Conservation (phyloP, 2,888 invertebrate genomes). For the Oligia fasciuncula region DNA sequence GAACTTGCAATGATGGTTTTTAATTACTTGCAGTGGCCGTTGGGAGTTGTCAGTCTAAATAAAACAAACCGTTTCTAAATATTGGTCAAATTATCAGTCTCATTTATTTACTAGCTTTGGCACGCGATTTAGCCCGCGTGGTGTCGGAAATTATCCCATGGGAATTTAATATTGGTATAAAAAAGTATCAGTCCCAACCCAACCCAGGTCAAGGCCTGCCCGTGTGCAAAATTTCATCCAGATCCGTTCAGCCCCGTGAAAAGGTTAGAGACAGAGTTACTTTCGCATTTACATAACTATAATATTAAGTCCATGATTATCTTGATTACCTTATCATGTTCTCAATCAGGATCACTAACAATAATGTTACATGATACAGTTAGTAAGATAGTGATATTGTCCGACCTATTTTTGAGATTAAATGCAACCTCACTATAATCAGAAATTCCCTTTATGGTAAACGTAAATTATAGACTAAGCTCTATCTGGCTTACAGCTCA, state of each 20-base stretch:
- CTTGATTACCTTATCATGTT: too few relatives aligned
- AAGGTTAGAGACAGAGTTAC: background rate
- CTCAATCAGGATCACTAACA: background rate
- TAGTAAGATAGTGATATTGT: background rate
- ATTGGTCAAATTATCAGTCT: background rate
- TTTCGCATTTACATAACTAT: background rate
- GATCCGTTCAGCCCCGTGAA: background rate
- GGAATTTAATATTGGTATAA: background rate
- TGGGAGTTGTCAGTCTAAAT: background rate
- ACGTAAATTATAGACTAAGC: slow-evolving; percentile 36
- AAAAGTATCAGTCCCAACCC: background rate
- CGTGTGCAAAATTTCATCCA: background rate
- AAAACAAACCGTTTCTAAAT: background rate
- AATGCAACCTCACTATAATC: slow-evolving; percentile 14
- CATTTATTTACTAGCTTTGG: background rate
- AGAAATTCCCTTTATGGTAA: slow-evolving; percentile 31
- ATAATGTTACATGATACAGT: background rate
- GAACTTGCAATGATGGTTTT: background rate
- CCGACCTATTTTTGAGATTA: slow-evolving; percentile 13
- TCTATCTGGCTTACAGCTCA: slow-evolving; percentile 21
- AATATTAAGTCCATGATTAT: background rate
- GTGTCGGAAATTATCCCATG: background rate
- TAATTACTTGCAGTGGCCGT: background rate
- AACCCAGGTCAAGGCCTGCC: background rate
- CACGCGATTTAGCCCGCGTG: background rate